Conservation (phyloP, 2,113 vertebrate species). For the Hippocampus comes region DNA sequence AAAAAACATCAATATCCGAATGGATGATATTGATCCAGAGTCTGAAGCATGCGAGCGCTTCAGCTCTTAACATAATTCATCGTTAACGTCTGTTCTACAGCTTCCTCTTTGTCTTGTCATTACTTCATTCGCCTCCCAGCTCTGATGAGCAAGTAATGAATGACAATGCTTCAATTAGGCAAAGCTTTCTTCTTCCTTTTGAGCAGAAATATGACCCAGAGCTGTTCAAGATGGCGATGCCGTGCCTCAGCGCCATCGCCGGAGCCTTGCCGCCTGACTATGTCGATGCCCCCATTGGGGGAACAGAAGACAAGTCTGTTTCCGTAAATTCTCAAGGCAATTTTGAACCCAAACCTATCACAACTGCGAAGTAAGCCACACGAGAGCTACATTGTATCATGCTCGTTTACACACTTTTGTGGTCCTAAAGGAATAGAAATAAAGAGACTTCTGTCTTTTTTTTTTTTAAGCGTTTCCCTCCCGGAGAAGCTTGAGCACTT, state of each 20-base stretch:
- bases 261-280: constrained; percentile 95
- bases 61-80: constrained; percentile 42
- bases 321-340: constrained; percentile 92
- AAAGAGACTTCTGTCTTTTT: constrained; percentile 16
- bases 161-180: background rate
- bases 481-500: constrained; percentile 94
- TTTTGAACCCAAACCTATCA: constrained; percentile 96
- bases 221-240: constrained; percentile 96
- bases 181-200: constrained; percentile 31
- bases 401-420: too few relatives aligned
- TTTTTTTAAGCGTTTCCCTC: constrained; percentile 81
- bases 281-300: constrained; percentile 83
- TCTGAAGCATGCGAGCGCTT: constrained; percentile 18
- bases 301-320: constrained; percentile 83
- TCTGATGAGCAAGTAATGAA: background rate
- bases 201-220: constrained; percentile 92
- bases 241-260: constrained; percentile 94
- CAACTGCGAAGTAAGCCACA: constrained; percentile 58
- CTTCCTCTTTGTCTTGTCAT: constrained; percentile 5
- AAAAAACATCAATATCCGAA: constrained; percentile 53
- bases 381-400: constrained; percentile 1
- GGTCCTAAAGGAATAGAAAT: background rate
- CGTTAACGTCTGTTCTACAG: constrained; percentile 37
- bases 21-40: constrained; percentile 48
- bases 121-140: background rate